phyloP scores from a whole-genome alignment of 2,797 vertebrate species.

The Brachyalestes nurse region DNA sequence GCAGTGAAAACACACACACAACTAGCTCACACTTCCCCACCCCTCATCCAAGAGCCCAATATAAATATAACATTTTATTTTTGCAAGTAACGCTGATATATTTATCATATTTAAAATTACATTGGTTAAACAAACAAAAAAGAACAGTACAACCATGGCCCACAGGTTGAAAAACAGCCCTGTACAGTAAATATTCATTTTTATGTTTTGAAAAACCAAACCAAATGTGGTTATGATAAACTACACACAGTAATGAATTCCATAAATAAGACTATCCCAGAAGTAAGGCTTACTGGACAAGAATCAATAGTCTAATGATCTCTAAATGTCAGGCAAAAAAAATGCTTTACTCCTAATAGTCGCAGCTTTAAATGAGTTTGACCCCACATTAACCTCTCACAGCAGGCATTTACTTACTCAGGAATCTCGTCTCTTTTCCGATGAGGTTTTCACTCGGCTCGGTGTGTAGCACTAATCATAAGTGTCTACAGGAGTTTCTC shows the following conservation, averaged over 20 bases:
- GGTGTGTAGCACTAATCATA: not conserved
- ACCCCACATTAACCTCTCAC: conserved; percentile 30
- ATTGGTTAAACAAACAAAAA: no score
- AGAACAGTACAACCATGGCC: no score
- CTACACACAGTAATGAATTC: conserved; percentile 7
- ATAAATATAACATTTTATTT: no score
- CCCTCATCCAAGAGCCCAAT: no score
- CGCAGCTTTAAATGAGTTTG: conserved; percentile 39
- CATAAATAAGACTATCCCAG: not conserved
- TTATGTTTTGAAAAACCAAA: conserved; percentile 12
- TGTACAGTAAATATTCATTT: not conserved
- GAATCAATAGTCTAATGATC: conserved; percentile 47
- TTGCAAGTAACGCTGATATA: no score
- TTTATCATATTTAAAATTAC: no score
- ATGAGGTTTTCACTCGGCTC: not conserved
- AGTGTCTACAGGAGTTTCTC: not conserved
- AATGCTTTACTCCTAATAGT: conserved; percentile 25
- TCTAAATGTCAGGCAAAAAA: conserved; percentile 50
- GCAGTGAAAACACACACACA: no score
- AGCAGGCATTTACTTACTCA: not conserved
- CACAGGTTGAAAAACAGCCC: no score
- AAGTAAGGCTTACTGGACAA: conserved; percentile 26
- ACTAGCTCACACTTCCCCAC: no score
- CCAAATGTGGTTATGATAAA: conserved; percentile 15
- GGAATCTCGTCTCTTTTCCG: conserved; percentile 4